phyloP scores from a whole-genome alignment of 2,113 vertebrate species.

The Pan troglodytes region DNA sequence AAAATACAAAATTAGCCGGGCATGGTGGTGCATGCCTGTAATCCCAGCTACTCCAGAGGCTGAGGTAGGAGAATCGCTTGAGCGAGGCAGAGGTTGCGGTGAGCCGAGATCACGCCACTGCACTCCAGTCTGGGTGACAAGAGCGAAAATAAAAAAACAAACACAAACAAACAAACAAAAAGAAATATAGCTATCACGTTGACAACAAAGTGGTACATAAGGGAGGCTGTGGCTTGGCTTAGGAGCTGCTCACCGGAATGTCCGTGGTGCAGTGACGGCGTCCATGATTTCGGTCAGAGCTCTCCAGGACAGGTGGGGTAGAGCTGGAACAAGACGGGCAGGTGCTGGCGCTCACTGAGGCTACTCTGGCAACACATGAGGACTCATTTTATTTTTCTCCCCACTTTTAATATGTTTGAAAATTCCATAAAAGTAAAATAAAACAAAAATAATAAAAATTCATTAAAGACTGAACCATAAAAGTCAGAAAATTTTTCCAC shows the following conservation, averaged over 20 bases:
- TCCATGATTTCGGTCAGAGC: no score
- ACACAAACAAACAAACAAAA: no score
- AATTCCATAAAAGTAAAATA: constrained; percentile 13
- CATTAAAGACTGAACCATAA: constrained; percentile 26
- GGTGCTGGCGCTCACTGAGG: not conserved
- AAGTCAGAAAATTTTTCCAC: constrained; percentile 23
- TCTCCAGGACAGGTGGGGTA: accelerated
- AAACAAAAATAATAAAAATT: not conserved
- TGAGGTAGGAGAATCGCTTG: no score
- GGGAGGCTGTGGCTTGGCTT: not conserved
- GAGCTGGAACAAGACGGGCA: accelerated
- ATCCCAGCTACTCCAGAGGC: no score
- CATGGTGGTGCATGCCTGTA: no score
- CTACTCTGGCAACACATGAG: not conserved
- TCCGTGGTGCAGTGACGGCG: not conserved
- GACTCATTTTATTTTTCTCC: not conserved
- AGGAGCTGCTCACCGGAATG: not conserved
- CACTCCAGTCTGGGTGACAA: no score
- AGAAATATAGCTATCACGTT: not conserved
- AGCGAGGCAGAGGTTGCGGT: no score
- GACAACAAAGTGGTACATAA: not conserved
- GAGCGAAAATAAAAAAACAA: no score
- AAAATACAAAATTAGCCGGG: no score
- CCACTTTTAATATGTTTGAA: not conserved
- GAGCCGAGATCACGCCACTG: no score